These are phyloP conservation scores for Montipora foliosa DNA, from an alignment of 64 coral and sea anemone species.

Conservation along the genomic window DNA sequence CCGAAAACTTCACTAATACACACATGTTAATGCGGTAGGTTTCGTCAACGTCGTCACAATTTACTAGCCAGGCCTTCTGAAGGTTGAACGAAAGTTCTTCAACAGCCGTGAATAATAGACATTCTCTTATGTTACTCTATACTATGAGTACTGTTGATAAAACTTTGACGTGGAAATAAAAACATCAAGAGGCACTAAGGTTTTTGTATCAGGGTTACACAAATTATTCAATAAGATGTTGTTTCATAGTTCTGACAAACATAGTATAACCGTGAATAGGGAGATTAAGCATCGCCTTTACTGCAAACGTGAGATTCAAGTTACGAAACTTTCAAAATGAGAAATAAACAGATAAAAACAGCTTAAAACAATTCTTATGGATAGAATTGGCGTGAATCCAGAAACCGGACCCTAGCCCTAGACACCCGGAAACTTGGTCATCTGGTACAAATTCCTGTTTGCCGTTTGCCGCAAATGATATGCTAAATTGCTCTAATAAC, in stretches of 20 bases:
- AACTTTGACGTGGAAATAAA: constrained; percentile 4
- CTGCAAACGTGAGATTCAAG: neutral
- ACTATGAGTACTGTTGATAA: constrained; percentile 4
- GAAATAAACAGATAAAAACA: neutral
- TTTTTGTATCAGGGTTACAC: neutral
- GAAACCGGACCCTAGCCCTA: neutral
- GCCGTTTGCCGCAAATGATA: too few relatives aligned
- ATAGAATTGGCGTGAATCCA: neutral
- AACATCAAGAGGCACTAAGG: neutral
- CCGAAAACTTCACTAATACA: neutral
- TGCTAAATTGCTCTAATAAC: neutral
- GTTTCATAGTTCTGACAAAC: constrained; percentile 3
- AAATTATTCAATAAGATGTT: neutral
- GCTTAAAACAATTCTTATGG: constrained; percentile 8
- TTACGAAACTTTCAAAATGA: constrained; percentile 11
- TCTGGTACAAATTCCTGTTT: too few relatives aligned
- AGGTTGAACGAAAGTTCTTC: neutral
- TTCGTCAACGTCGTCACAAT: neutral
- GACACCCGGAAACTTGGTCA: neutral
- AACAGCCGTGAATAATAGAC: neutral
- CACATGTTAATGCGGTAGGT: neutral
- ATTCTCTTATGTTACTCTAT: constrained; percentile 16
- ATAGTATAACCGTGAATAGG: constrained; percentile 9
- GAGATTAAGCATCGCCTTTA: neutral
- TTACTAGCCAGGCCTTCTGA: constrained; percentile 9